phyloP scores from a whole-genome alignment of 2,888 invertebrate genomes.

The Habroteleia sp. region DNA sequence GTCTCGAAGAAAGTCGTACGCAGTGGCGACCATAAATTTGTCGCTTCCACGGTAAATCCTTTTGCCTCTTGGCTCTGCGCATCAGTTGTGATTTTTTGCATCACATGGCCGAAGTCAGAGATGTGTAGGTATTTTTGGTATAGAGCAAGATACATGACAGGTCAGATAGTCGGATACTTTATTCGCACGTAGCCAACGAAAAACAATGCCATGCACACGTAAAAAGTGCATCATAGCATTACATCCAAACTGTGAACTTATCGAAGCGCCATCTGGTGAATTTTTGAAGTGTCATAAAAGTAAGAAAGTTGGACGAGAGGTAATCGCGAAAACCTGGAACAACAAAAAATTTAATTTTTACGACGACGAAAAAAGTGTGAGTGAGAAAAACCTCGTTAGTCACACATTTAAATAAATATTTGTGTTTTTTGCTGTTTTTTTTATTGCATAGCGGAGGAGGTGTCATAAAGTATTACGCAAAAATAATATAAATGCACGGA shows the following conservation, averaged over 20 bases:
- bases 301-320: conserved; percentile 13
- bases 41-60: conserved; percentile 32
- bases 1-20: conserved; percentile 35
- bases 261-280: conserved; percentile 39
- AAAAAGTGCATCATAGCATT: conserved; percentile 19
- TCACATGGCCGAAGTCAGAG: conserved; percentile 33
- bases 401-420: no score
- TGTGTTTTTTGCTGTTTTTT: no score
- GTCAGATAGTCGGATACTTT: conserved; percentile 44
- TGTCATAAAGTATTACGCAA: no score
- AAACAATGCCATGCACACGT: conserved; percentile 28
- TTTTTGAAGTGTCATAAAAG: conserved; percentile 32
- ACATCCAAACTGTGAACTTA: conserved; percentile 32
- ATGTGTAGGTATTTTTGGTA: conserved; percentile 43
- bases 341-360: conserved; percentile 17
- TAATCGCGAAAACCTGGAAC: conserved; percentile 2
- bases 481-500: no score
- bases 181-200: conserved; percentile 41
- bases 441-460: no score
- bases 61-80: conserved; percentile 1
- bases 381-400: no score
- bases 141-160: conserved; percentile 40
- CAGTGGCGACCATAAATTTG: conserved; percentile 38
- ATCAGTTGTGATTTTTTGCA: conserved; percentile 49
- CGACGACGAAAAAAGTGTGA: background rate